These are phyloP conservation scores for Lampris incognitus DNA, from an alignment of 2,113 vertebrate species.

Conservation along the genomic window DNA sequence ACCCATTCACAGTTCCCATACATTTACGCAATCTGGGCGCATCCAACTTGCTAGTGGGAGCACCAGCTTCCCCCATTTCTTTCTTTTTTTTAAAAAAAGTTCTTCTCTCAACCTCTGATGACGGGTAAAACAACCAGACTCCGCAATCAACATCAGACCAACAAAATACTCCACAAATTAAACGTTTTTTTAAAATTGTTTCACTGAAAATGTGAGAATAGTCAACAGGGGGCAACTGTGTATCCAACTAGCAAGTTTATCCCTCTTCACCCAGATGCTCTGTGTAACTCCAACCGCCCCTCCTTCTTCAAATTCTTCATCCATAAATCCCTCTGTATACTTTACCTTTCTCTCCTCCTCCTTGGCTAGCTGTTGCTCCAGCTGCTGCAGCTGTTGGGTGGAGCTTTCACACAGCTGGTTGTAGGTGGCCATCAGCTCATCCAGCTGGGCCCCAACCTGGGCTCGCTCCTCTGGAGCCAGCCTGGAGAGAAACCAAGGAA, in stretches of 20 bases:
- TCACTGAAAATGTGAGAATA: neutral
- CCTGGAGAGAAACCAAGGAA: constrained; percentile 69
- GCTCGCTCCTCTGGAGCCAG: constrained; percentile 89
- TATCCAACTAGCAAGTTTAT: neutral
- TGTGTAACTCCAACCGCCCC: neutral
- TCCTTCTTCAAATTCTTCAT: neutral
- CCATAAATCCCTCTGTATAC: neutral
- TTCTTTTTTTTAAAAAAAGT: too few species aligned
- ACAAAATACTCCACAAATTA: neutral
- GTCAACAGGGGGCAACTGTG: neutral
- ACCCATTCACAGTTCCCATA: too few species aligned
- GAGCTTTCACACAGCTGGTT: constrained; percentile 88
- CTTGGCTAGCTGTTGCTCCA: constrained; percentile 91
- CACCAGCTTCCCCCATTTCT: too few species aligned
- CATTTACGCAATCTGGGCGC: too few species aligned
- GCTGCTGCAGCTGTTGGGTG: constrained; percentile 89
- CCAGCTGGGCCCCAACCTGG: constrained; percentile 86
- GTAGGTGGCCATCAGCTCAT: constrained; percentile 87
- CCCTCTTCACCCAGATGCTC: neutral
- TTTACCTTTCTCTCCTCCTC: constrained; percentile 95
- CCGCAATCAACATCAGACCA: neutral
- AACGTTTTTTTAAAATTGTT: neutral
- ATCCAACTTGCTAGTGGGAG: too few species aligned
- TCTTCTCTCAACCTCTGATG: too few species aligned
- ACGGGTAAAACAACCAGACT: too few species aligned